Evolutionary conservation across 30 jellyfish, hydroid and myxozoan species (phyloP).

Genomic region (Sanderia malayensis): DNA sequence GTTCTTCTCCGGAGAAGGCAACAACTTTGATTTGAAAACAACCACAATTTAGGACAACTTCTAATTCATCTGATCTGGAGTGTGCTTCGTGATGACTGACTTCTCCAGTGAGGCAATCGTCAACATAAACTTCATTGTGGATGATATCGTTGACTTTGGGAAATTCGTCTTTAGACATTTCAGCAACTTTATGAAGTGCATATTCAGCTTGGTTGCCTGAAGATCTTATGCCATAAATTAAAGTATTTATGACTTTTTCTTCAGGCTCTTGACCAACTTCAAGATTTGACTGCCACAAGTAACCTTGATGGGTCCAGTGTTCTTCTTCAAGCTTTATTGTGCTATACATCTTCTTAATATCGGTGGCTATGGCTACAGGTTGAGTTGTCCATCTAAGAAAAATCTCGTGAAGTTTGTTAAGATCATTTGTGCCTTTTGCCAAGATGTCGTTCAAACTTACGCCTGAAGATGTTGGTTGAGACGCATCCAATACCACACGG

Average conservation of each 20-base stretch:
- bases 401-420: conserved; percentile 12
- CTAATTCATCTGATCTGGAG: too few relatives aligned
- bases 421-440: neutral
- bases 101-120: conserved; percentile 36
- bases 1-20: too few relatives aligned
- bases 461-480: conserved; percentile 2
- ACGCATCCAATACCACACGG: conserved; percentile 24
- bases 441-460: neutral
- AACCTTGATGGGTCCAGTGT: conserved; percentile 32
- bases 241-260: conserved; percentile 15
- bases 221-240: neutral
- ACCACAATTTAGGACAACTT: too few relatives aligned
- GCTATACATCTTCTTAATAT: conserved; percentile 27
- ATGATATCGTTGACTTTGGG: conserved; percentile 13
- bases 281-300: conserved; percentile 17
- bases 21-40: too few relatives aligned
- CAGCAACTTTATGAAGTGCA: neutral
- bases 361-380: conserved; percentile 9
- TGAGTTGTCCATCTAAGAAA: conserved; percentile 33
- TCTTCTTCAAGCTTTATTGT: conserved; percentile 10
- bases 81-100: neutral
- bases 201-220: conserved; percentile 25
- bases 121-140: conserved; percentile 14
- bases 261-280: neutral
- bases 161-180: neutral